phyloP scores from a whole-genome alignment of 1,140 invertebrate genomes.

The Proctacanthus coquilletti region DNA sequence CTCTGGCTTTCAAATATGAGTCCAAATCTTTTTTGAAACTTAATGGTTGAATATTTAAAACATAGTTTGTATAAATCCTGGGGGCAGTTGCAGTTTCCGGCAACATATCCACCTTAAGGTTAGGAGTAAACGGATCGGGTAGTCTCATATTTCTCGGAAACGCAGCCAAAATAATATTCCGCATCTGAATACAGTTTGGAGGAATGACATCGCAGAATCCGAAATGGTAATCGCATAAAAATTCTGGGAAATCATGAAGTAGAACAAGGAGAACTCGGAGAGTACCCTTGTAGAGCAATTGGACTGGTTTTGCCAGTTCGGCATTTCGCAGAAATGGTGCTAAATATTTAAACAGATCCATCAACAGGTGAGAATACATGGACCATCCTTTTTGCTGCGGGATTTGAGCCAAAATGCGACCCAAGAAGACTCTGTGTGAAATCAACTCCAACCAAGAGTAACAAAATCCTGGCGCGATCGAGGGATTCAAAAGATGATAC shows the following conservation, averaged over 20 bases:
- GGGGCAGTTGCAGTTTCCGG: slow-evolving; percentile 73
- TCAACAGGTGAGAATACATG: slow-evolving; percentile 79
- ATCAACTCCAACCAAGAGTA: slow-evolving; percentile 97
- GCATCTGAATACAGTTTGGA: slow-evolving; percentile 97
- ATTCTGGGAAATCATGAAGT: slow-evolving; percentile 97
- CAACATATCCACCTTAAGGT: slow-evolving; percentile 90
- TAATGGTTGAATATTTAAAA: slow-evolving; percentile 68
- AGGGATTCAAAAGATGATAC: slow-evolving; percentile 78
- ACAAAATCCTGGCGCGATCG: slow-evolving; percentile 90
- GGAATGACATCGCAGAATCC: slow-evolving; percentile 99
- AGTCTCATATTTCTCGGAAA: slow-evolving; percentile 95
- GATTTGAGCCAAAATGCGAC: slow-evolving; percentile 78
- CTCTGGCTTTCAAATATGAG: slow-evolving; percentile 85
- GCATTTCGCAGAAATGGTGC: slow-evolving; percentile 94
- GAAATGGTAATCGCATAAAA: slow-evolving; percentile 97
- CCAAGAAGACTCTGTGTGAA: slow-evolving; percentile 91
- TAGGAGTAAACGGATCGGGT: slow-evolving; percentile 95
- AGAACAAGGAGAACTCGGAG: slow-evolving; percentile 88
- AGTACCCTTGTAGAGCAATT: slow-evolving; percentile 89
- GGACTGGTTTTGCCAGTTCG: slow-evolving; percentile 84
- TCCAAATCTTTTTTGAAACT: slow-evolving; percentile 92
- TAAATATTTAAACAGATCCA: slow-evolving; percentile 93
- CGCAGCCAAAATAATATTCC: slow-evolving; percentile 93
- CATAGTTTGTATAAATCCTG: slow-evolving; percentile 78
- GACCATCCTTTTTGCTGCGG: slow-evolving; percentile 74